Evolutionary conservation across 2,888 invertebrate genomes (phyloP).

Genomic region (Drosophila mayaguana): DNA sequence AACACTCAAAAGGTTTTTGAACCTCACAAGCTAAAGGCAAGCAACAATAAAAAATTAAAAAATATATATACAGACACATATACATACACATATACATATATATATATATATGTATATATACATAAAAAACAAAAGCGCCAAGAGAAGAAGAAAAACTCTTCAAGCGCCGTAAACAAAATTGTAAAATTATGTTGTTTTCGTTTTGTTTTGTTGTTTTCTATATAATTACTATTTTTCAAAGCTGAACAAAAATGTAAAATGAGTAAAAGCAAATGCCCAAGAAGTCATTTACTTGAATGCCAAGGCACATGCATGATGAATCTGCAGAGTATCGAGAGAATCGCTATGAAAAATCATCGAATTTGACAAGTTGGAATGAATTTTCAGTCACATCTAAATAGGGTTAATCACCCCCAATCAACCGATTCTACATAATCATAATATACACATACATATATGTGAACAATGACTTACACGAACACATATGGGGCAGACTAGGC

Average conservation of each 20-base stretch:
- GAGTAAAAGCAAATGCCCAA: slow-evolving; percentile 2
- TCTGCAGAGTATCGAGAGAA: background rate
- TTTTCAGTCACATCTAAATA: slow-evolving; percentile 17
- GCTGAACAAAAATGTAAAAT: background rate
- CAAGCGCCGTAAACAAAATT: slow-evolving; percentile 33
- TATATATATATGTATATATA: background rate
- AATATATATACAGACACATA: too few relatives aligned
- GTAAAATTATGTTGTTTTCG: slow-evolving; percentile 55
- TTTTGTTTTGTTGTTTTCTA: slow-evolving; percentile 19
- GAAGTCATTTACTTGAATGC: background rate
- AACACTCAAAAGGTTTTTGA: slow-evolving; percentile 64
- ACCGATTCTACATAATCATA: background rate
- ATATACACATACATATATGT: background rate
- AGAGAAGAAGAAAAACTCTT: slow-evolving; percentile 25
- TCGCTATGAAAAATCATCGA: slow-evolving; percentile 33
- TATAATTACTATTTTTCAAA: slow-evolving; percentile 41
- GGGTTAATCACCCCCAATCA: slow-evolving; percentile 4
- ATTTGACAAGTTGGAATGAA: slow-evolving; percentile 36
- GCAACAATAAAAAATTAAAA: background rate
- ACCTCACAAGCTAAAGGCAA: slow-evolving; percentile 28
- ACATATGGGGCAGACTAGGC: background rate
- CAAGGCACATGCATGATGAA: background rate
- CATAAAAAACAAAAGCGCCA: slow-evolving; percentile 1
- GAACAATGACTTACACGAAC: slow-evolving; percentile 3
- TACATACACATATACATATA: background rate